These are phyloP conservation scores for Ammodytes marinus DNA, from an alignment of 2,113 vertebrate genomes.

Conservation along the genomic window DNA sequence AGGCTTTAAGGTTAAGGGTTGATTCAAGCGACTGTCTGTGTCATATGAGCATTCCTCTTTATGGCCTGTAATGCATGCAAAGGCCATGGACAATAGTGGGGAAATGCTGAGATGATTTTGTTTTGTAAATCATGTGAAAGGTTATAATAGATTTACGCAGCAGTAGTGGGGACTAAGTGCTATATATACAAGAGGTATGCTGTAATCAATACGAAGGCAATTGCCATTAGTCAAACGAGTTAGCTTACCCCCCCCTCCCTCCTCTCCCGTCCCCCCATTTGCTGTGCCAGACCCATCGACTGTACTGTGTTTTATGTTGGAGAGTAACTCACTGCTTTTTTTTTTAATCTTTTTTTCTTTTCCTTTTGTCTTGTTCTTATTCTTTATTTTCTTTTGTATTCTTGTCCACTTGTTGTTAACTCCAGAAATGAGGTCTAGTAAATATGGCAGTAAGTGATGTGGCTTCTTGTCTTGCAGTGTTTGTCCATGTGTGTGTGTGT, in stretches of 20 bases:
- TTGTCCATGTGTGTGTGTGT: constrained; percentile 56
- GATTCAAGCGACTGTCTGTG: constrained; percentile 15
- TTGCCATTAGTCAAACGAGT: constrained; percentile 71
- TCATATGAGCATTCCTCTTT: constrained; percentile 10
- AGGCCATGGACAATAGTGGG: constrained; percentile 34
- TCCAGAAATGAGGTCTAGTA: constrained; percentile 83
- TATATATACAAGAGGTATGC: constrained; percentile 54
- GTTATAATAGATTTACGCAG: constrained; percentile 55
- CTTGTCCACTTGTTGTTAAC: constrained; percentile 75
- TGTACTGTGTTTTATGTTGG: constrained; percentile 78
- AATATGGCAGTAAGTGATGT: constrained; percentile 84
- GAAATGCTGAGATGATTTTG: constrained; percentile 60
- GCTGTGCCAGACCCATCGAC: constrained; percentile 73
- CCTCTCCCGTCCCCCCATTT: constrained; percentile 50
- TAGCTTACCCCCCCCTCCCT: not conserved
- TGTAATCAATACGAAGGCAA: constrained; percentile 65
- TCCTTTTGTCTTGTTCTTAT: constrained; percentile 51
- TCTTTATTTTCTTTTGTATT: constrained; percentile 56
- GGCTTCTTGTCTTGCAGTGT: constrained; percentile 81
- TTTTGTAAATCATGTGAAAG: constrained; percentile 59
- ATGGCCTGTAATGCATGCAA: constrained; percentile 62
- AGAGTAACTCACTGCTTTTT: constrained; percentile 79
- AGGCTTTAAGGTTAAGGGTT: not conserved
- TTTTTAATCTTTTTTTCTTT: constrained; percentile 62
- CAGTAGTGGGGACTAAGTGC: constrained; percentile 57